These are phyloP conservation scores for Clitarchus hookeri DNA, from an alignment of 2,888 invertebrate species.

Conservation along the genomic window DNA sequence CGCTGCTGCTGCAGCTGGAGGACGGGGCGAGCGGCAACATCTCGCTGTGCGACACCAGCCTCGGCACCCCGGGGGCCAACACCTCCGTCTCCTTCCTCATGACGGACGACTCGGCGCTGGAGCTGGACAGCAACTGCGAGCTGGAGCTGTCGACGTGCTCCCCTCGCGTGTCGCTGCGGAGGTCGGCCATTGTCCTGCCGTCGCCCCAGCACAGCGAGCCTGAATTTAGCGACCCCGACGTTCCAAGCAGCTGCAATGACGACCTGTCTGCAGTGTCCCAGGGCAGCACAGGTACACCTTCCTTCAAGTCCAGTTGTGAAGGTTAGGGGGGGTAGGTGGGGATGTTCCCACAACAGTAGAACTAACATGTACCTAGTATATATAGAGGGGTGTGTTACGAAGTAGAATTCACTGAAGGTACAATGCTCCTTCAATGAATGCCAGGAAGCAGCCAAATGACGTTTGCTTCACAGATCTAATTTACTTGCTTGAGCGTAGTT, in stretches of 20 bases:
- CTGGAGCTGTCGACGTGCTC: slow-evolving; percentile 1
- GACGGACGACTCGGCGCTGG: neutral
- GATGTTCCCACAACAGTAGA: no score
- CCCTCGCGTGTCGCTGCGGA: neutral
- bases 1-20: slow-evolving; percentile 56
- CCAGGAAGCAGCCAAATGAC: no score
- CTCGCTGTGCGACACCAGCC: slow-evolving; percentile 21
- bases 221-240: slow-evolving; percentile 27
- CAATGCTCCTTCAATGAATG: no score
- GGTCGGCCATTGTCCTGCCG: slow-evolving; percentile 24
- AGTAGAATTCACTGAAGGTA: no score
- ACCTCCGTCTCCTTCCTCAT: slow-evolving; percentile 29
- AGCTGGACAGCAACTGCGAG: slow-evolving; percentile 23
- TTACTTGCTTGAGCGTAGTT: no score
- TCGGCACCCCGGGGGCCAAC: slow-evolving; percentile 32
- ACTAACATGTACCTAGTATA: no score
- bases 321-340: no score
- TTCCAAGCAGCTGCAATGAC: slow-evolving; percentile 3
- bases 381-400: no score
- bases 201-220: slow-evolving; percentile 29
- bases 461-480: no score
- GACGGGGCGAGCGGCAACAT: slow-evolving; percentile 25
- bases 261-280: slow-evolving; percentile 12
- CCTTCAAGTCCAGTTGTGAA: neutral
- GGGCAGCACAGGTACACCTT: slow-evolving; percentile 19